Evolutionary conservation across 2,797 vertebrate genomes (phyloP).

Genomic region (Pyrocephalus nanus): DNA sequence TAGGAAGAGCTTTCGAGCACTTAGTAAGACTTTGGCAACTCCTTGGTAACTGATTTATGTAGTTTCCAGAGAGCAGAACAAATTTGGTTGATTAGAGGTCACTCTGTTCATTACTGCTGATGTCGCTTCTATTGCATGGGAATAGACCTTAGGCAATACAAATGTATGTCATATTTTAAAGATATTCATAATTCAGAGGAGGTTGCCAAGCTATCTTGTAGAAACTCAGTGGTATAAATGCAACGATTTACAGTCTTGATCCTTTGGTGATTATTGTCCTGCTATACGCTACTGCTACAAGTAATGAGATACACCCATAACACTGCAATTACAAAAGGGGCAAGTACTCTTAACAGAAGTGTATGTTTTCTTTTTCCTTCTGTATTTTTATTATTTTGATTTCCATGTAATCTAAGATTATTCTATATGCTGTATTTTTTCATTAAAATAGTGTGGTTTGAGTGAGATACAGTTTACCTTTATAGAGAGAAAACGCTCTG

Average conservation of each 20-base stretch:
- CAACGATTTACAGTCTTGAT: not conserved
- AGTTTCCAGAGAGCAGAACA: not conserved
- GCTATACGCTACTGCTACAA: rapidly evolving
- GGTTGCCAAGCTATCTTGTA: not conserved
- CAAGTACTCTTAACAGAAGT: not conserved
- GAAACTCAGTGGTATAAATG: not conserved
- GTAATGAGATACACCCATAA: not conserved
- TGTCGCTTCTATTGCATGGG: not conserved
- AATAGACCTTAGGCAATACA: not conserved
- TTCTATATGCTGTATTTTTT: not conserved
- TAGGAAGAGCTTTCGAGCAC: conserved; percentile 14
- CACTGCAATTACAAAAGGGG: not conserved
- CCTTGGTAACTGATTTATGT: conserved; percentile 4
- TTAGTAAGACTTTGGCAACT: not conserved
- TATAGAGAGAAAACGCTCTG: not conserved
- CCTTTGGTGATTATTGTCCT: not conserved
- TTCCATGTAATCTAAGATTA: not conserved
- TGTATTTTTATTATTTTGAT: not conserved
- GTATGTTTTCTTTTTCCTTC: not conserved
- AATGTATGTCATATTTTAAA: conserved; percentile 16
- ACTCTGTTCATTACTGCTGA: not conserved
- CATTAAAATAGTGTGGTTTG: not conserved
- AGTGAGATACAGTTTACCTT: not conserved
- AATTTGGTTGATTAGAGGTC: conserved; percentile 29
- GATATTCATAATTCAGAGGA: not conserved